A percentile compares a stretch with the other conserved stretches of the same genome.
Conservation (phyloP, 2,888 invertebrate species). For the Bedellia somnulentella region DNA sequence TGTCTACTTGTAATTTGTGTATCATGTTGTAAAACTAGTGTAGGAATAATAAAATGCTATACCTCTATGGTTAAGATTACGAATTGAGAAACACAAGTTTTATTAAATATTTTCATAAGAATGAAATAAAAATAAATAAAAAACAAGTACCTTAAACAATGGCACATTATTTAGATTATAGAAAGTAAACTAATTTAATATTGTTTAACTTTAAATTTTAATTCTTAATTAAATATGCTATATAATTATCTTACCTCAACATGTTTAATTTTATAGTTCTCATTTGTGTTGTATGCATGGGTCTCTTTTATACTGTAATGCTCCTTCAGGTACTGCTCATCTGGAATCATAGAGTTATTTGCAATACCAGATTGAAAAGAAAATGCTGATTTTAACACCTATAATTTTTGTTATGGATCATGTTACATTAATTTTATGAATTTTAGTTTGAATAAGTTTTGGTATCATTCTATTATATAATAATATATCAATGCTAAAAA, state of each 20-base stretch:
- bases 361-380: background rate
- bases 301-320: constrained; percentile 43
- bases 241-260: constrained; percentile 26
- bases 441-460: no score
- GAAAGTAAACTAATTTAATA: no score
- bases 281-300: constrained; percentile 38
- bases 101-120: no score
- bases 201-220: background rate
- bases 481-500: no score
- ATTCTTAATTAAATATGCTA: background rate
- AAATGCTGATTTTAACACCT: background rate
- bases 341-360: constrained; percentile 20
- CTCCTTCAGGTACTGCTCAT: constrained; percentile 50
- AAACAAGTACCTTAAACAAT: background rate
- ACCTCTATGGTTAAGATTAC: no score
- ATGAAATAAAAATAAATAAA: background rate
- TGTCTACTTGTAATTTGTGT: no score
- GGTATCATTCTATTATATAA: no score
- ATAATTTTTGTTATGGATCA: no score
- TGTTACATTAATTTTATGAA: constrained; percentile 1
- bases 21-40: no score
- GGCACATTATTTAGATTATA: background rate
- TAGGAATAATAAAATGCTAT: no score
- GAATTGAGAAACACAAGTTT: no score
- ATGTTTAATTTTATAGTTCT: constrained; percentile 39